A percentile compares a stretch with the other conserved stretches of the same genome.
These are phyloP conservation scores for Drosophila niveifrons DNA, from an alignment of 2,888 invertebrate genomes.

Conservation along the genomic window DNA sequence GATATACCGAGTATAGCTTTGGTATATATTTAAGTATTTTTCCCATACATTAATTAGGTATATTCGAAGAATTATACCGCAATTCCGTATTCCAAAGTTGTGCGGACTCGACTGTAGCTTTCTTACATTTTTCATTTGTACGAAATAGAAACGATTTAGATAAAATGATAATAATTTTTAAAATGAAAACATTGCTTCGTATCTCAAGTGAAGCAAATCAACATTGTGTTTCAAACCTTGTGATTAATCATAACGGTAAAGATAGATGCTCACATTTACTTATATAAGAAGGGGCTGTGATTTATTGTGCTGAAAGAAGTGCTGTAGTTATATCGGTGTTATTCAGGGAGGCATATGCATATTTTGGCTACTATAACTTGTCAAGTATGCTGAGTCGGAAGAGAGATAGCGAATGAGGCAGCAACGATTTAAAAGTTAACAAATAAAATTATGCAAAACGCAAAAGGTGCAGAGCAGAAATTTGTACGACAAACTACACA, in stretches of 20 bases:
- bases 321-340: conserved; percentile 18
- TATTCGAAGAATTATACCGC: no score
- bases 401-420: conserved; percentile 18
- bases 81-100: no score
- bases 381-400: conserved; percentile 19
- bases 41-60: no score
- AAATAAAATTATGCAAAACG: conserved; percentile 76
- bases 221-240: background rate
- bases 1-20: no score
- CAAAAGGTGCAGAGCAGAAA: conserved; percentile 47
- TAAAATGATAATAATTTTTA: no score
- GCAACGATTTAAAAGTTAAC: conserved; percentile 67
- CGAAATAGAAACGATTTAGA: no score
- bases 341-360: conserved; percentile 11
- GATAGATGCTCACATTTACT: background rate
- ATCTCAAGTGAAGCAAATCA: background rate
- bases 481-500: conserved; percentile 35
- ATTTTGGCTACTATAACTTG: conserved; percentile 22
- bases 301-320: conserved; percentile 11
- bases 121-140: no score
- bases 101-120: no score
- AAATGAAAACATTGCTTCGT: background rate
- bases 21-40: no score
- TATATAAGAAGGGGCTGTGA: background rate
- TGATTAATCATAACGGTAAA: background rate